phyloP scores from a whole-genome alignment of 2,888 invertebrate genomes.

The Acleris literana region DNA sequence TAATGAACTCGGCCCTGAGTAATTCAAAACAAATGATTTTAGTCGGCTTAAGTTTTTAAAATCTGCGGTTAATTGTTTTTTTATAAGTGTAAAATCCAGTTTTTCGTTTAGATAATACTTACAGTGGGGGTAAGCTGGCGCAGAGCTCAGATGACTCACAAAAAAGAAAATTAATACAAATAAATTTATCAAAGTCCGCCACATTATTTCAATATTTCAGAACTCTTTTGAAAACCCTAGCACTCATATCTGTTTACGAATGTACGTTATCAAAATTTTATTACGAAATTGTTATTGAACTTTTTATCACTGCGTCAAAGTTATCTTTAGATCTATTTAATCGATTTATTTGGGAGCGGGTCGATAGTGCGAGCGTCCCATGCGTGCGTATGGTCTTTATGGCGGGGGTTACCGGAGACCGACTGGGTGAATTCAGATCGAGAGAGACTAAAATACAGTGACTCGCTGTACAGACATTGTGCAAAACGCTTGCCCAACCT shows the following conservation, averaged over 20 bases:
- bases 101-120: slow-evolving; percentile 44
- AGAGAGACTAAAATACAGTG: slow-evolving; percentile 33
- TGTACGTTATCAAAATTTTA: background rate
- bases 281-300: slow-evolving; percentile 16
- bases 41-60: no score
- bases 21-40: no score
- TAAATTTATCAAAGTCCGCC: slow-evolving; percentile 32
- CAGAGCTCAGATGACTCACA: slow-evolving; percentile 41
- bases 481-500: slow-evolving; percentile 34
- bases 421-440: slow-evolving; percentile 31
- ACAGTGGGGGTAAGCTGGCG: slow-evolving; percentile 52
- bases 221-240: background rate
- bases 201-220: slow-evolving; percentile 12
- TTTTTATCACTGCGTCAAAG: slow-evolving; percentile 16
- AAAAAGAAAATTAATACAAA: slow-evolving; percentile 40
- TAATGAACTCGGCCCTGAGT: no score
- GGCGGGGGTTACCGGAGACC: slow-evolving; percentile 25
- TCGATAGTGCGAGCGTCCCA: slow-evolving; percentile 16
- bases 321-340: slow-evolving; percentile 23
- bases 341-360: slow-evolving; percentile 26
- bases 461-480: slow-evolving; percentile 28
- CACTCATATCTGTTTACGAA: no score
- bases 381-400: slow-evolving; percentile 28
- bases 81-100: no score
- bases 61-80: no score